A percentile compares a stretch with the other conserved stretches of the same genome.
Evolutionary conservation across 2,797 vertebrate species (phyloP).

Genomic region (Lepus townsendii): DNA sequence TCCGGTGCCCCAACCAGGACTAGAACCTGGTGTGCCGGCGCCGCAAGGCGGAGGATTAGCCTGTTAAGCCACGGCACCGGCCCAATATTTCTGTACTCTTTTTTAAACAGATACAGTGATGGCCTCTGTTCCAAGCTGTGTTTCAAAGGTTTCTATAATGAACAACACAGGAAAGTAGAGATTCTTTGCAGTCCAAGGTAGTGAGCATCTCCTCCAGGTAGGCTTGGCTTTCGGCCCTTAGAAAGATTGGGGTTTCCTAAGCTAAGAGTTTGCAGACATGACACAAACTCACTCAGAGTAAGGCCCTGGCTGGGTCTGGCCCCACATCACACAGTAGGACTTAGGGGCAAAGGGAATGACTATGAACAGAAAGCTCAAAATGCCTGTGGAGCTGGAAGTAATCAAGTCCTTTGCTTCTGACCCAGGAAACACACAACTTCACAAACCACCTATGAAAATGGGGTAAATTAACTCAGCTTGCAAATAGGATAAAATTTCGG

Average conservation of each 20-base stretch:
- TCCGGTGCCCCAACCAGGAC: too few species aligned
- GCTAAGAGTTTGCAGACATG: neutral
- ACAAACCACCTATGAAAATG: neutral
- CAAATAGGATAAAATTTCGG: neutral
- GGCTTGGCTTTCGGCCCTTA: neutral
- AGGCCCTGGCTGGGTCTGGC: neutral
- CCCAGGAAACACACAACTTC: neutral
- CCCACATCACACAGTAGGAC: neutral
- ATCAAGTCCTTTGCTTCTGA: neutral
- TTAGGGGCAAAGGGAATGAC: neutral
- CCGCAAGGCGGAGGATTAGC: too few species aligned
- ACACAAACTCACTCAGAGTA: neutral
- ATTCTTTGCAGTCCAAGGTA: neutral
- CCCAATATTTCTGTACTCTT: neutral
- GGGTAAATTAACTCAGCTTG: neutral
- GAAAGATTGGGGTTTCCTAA: neutral
- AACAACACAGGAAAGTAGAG: neutral
- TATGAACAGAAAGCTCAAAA: neutral
- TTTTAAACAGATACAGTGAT: neutral
- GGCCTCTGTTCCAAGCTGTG: neutral
- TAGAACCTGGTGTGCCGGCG: too few species aligned
- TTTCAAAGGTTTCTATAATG: constrained; percentile 19
- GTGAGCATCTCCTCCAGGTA: neutral
- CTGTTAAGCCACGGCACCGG: too few species aligned
- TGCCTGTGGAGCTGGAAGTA: neutral